These are phyloP conservation scores for Caenorhabditis sp. DNA, from an alignment of 2,888 invertebrate genomes.

Conservation along the genomic window DNA sequence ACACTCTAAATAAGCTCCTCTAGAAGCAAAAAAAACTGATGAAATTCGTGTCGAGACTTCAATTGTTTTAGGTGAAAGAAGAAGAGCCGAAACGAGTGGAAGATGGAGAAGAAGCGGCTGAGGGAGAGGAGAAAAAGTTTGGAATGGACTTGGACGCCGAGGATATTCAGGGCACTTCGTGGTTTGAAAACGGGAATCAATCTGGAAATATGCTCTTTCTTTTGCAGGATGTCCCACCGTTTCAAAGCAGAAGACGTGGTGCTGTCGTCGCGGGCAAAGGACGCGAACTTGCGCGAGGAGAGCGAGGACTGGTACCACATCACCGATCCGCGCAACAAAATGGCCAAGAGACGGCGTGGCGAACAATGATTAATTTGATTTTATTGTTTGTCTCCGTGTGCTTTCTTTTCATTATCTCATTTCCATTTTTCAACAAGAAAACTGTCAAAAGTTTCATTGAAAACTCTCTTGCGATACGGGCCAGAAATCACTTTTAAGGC, in stretches of 20 bases:
- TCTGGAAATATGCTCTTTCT: not conserved
- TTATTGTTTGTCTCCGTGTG: too few relatives aligned
- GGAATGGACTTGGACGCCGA: constrained; percentile 80
- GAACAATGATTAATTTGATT: constrained; percentile 40
- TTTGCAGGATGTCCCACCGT: constrained; percentile 64
- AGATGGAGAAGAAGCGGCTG: constrained; percentile 46
- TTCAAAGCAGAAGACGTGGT: constrained; percentile 74
- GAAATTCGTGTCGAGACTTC: too few relatives aligned
- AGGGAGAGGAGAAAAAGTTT: constrained; percentile 72
- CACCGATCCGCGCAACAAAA: constrained; percentile 93
- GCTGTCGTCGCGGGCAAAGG: constrained; percentile 75
- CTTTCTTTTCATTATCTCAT: not conserved
- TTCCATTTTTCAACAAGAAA: too few relatives aligned
- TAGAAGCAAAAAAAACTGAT: too few relatives aligned
- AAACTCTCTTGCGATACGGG: too few relatives aligned
- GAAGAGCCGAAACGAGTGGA: constrained; percentile 26
- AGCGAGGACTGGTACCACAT: constrained; percentile 97
- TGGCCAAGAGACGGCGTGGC: constrained; percentile 92
- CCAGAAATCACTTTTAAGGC: too few relatives aligned
- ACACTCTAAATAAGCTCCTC: too few relatives aligned
- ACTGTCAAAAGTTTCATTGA: too few relatives aligned
- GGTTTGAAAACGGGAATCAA: constrained; percentile 50
- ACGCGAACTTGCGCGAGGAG: constrained; percentile 84
- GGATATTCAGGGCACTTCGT: constrained; percentile 69
- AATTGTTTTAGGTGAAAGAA: constrained; percentile 73